phyloP scores from a whole-genome alignment of 2,888 invertebrate genomes.

The Microplitis manilae region DNA sequence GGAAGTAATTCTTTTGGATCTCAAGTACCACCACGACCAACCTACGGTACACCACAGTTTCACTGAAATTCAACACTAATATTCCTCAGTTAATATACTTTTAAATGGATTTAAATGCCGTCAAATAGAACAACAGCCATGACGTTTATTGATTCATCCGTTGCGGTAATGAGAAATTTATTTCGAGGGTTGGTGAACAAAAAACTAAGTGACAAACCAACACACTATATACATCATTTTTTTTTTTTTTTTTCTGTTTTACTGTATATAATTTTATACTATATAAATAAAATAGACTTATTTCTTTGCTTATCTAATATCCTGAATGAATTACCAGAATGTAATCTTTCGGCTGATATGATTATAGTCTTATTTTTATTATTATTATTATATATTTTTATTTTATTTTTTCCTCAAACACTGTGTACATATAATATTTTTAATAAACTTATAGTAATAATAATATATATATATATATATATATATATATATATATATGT shows the following conservation, averaged over 20 bases:
- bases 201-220: neutral
- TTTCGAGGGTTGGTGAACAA: neutral
- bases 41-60: slow-evolving; percentile 65
- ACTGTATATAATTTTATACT: neutral
- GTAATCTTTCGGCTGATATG: too few relatives aligned
- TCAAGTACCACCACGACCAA: slow-evolving; percentile 57
- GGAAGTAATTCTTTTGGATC: slow-evolving; percentile 58
- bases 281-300: neutral
- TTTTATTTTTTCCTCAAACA: too few relatives aligned
- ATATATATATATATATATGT: too few relatives aligned
- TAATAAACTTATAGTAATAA: too few relatives aligned
- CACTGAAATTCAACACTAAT: slow-evolving; percentile 47
- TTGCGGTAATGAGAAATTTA: neutral
- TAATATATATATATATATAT: too few relatives aligned
- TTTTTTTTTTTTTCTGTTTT: neutral
- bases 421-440: too few relatives aligned
- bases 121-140: neutral
- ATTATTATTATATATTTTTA: too few relatives aligned
- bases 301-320: neutral
- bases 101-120: neutral
- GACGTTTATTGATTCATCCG: neutral
- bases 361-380: too few relatives aligned
- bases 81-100: neutral
- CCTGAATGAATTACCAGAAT: too few relatives aligned
- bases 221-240: neutral